Evolutionary conservation across 2,888 invertebrate genomes (phyloP), one percentile per base, ranked within the genome.

Genomic region (Sarcophaga variegata): DNA sequence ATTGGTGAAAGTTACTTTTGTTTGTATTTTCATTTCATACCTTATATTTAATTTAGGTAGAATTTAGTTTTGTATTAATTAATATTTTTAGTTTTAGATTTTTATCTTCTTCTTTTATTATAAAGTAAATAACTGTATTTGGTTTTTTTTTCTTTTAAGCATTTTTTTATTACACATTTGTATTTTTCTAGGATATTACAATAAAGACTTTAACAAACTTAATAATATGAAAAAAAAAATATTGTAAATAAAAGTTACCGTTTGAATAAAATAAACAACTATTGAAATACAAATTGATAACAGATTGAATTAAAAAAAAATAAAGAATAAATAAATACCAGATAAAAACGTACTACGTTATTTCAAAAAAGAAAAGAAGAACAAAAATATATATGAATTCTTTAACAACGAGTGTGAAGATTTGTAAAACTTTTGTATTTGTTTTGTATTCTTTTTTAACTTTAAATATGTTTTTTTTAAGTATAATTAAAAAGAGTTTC

Each of bases 101-200:
- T 79, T 76, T 49, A 47, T 82, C 6, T 49, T 20, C 37, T 37
- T 37, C 37, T 37, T 37, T 37, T 37, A 37, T 82, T 75, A 66
- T 87, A 82, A 87, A 87, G 87, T 87, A 87, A 87, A 87, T 82
- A 79, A 87, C 81, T 87, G 87, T 84, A 82, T 54, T 74, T 37
- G 69, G 77, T 12, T 77, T 77, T 49, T 75, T 84, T 69, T 79
- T 70, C 45, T 69, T 79, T 87, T 84, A 84, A 86, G 83, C 86
- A 75, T 79, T 85, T 81, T 49, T 87, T 87, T 83, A 81, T 85
- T 85, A 75, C 83, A 85, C 83, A 78, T 88, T 85, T 85, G 62
- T 75, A 72, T 77, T 59, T 69, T 70, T 67, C 72, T 72, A 78
- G 69, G 79, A 87, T 85, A 76, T 80, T 82, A 79, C 79, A 70